Evolutionary conservation across 2,888 invertebrate species (phyloP).

Genomic region (Sinohyriopsis cumingii): DNA sequence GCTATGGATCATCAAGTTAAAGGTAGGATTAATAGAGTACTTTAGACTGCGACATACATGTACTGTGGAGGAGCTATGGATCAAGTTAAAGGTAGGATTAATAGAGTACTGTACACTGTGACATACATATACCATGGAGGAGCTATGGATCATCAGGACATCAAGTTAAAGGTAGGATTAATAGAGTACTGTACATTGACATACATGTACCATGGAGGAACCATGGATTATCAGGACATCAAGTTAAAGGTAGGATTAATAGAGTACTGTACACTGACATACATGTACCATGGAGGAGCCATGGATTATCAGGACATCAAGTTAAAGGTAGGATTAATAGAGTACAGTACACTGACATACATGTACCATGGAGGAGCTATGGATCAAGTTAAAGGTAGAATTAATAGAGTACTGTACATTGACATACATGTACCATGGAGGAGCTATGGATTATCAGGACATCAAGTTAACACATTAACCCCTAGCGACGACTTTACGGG

Average conservation of each 20-base stretch:
- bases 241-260: too few species aligned
- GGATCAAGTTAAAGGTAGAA: too few species aligned
- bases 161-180: too few species aligned
- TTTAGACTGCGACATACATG: constrained; percentile 81
- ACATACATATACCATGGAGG: constrained; percentile 90
- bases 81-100: not conserved
- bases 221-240: constrained; percentile 81
- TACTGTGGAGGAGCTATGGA: constrained; percentile 86
- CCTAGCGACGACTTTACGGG: too few species aligned
- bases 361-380: constrained; percentile 88
- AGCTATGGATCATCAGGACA: constrained; percentile 82
- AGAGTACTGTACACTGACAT: constrained; percentile 76
- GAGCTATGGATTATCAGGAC: too few species aligned
- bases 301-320: constrained; percentile 80
- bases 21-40: constrained; percentile 69
- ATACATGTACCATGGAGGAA: constrained; percentile 83
- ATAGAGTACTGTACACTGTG: constrained; percentile 69
- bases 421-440: too few species aligned
- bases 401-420: too few species aligned
- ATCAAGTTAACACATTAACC: too few species aligned
- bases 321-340: constrained; percentile 23
- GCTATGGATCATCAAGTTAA: constrained; percentile 82
- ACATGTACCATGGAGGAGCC: constrained; percentile 88
- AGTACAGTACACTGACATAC: constrained; percentile 78
- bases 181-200: too few species aligned